Percentiles rank a stretch among this genome's conserved stretches.
phyloP scores from a whole-genome alignment of 2,888 invertebrate genomes.

The Zygothrica quintamaculata region DNA sequence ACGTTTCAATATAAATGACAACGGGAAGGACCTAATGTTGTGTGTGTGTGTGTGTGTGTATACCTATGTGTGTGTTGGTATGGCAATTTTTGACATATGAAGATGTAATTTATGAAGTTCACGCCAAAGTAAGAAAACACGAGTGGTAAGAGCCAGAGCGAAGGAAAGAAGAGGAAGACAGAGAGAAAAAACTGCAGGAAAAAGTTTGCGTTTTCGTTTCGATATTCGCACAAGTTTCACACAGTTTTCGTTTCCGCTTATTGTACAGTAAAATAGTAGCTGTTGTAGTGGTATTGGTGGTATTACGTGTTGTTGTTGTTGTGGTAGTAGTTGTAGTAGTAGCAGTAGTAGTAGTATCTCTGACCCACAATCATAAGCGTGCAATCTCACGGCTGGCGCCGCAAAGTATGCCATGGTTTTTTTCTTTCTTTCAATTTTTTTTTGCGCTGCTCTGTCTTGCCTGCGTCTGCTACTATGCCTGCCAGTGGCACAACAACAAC shows the following conservation, averaged over 20 bases:
- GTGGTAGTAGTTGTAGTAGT: neutral
- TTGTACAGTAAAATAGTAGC: constrained; percentile 5
- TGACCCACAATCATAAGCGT: constrained; percentile 64
- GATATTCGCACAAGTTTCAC: constrained; percentile 30
- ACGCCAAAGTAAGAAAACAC: constrained; percentile 12
- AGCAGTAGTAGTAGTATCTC: constrained; percentile 36
- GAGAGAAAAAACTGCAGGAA: constrained; percentile 22
- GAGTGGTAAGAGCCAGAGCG: neutral
- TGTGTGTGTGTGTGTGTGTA: neutral
- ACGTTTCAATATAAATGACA: constrained; percentile 74
- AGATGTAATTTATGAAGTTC: constrained; percentile 77
- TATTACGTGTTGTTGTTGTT: too few relatives aligned
- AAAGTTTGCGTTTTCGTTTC: constrained; percentile 36
- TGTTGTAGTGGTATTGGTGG: too few relatives aligned
- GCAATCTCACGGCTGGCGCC: constrained; percentile 70
- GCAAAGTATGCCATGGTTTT: constrained; percentile 62
- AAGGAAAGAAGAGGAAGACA: constrained; percentile 8
- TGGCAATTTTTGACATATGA: constrained; percentile 71
- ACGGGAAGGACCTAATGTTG: constrained; percentile 18
- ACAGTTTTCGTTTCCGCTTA: constrained; percentile 44
- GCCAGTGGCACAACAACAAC: constrained; percentile 38
- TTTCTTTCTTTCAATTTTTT: too few relatives aligned
- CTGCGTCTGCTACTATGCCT: constrained; percentile 40
- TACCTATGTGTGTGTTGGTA: constrained; percentile 8
- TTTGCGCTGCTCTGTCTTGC: constrained; percentile 1